Evolutionary conservation across 2,797 vertebrate genomes (phyloP).

Genomic region (Myotis daubentonii): DNA sequence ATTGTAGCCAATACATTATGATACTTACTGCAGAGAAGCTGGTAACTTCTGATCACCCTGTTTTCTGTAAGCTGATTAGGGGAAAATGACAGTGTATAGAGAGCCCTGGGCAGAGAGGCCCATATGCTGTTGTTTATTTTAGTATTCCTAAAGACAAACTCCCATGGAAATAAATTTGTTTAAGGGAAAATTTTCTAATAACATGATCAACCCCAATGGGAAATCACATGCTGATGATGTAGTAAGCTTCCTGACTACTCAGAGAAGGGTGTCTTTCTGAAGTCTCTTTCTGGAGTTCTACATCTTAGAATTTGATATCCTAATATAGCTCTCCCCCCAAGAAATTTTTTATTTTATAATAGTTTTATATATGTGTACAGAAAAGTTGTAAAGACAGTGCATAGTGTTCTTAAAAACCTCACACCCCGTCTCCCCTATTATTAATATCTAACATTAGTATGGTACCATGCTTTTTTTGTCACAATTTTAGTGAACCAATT

Average conservation of each 20-base stretch:
- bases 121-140: not conserved
- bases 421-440: not conserved
- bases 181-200: not conserved
- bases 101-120: not conserved
- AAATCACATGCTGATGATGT: not conserved
- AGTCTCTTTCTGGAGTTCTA: not conserved
- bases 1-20: not conserved
- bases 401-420: not conserved
- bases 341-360: not conserved
- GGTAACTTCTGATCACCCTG: not conserved
- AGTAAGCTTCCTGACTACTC: not conserved
- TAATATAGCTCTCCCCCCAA: not conserved
- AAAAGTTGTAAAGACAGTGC: not conserved
- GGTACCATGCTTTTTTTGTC: not conserved
- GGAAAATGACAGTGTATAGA: not conserved
- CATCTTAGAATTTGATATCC: slow-evolving; percentile 2
- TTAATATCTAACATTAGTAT: not conserved
- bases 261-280: not conserved
- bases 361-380: not conserved
- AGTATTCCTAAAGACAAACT: not conserved
- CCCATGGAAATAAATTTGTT: not conserved
- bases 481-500: not conserved
- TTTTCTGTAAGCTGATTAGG: not conserved
- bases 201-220: not conserved
- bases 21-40: not conserved